Conservation (phyloP, 2,888 invertebrate species). For the Thereva unica region DNA sequence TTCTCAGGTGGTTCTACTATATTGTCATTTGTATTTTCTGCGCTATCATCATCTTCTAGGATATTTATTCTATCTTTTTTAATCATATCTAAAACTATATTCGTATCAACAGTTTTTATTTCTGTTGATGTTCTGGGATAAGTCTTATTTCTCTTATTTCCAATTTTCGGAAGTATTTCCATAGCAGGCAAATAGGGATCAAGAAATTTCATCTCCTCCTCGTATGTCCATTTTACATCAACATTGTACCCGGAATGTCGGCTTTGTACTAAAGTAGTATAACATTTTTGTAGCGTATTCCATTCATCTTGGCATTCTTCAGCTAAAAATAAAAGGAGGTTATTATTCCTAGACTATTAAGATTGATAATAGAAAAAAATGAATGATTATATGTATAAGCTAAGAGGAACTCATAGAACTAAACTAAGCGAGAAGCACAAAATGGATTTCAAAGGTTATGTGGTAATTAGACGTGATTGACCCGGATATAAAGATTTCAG, state of each 20-base stretch:
- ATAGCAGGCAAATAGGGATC: not conserved
- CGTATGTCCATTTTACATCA: constrained; percentile 6
- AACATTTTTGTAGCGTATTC: not conserved
- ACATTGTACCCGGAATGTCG: not conserved
- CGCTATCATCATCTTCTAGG: no score
- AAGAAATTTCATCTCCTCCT: constrained; percentile 1
- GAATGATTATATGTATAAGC: no score
- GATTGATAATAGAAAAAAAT: not conserved
- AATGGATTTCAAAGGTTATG: no score
- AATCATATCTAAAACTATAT: no score
- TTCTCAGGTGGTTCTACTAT: not conserved
- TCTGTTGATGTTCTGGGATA: no score
- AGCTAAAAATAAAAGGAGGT: not conserved
- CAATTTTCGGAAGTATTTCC: not conserved
- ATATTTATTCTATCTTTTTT: no score
- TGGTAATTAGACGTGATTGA: no score
- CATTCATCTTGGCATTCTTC: constrained; percentile 1
- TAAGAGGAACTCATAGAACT: no score
- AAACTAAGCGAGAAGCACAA: no score
- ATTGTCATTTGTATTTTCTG: not conserved
- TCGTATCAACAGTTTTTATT: no score
- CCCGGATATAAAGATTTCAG: no score
- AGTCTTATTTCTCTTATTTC: not conserved
- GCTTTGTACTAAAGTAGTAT: constrained; percentile 1
- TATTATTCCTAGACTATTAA: not conserved